Evolutionary conservation across 2,113 vertebrate genomes (phyloP), one percentile per base, ranked within the genome.

Genomic region (Callorhinus ursinus): DNA sequence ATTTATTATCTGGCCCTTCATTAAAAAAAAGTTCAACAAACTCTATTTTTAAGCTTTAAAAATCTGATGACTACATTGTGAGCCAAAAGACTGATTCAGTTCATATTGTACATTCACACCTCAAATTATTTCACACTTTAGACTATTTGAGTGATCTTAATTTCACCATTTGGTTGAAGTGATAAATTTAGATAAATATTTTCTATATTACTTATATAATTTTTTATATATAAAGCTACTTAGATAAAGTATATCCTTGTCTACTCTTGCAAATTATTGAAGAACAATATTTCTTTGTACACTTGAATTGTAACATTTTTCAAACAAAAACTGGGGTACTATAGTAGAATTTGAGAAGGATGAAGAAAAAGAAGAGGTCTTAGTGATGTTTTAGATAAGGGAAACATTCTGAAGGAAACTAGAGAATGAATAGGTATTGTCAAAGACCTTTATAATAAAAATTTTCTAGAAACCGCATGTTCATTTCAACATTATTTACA

Each of bases 181-280:
- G 26, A 63, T 31, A 74, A 46, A 90, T 63, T 71, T 83, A 81
- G 15, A 90, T 24, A 91, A 4, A 8, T 42, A 31, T 83, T 92
- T 93, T 71, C 49, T 96, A 90, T 42, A 67, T 51, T 65, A 7
- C 7, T 92, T 77, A 77, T 18, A 59, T 39, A 46, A 85, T 63
- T 95, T 88, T 84, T 69, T 36, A 76, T 31, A 80, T 69, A 42
- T 21, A 87, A 31, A 82, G 5, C 51, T 87, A 95, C 53, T 79
- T 57, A 49, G 2, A 88, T 63, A 85, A 96, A 88, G 26, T 53
- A 57, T 42, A 72, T 1, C 21, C 61, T 94, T 84, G 4, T 63
- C 69, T 76, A 55, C 21, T 77, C 59, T 74, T 93, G 10, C 12
- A 95, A 97, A 86, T 79, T 31, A 46, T 77, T 85, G 85, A 91